Base-by-base conservation (phyloP, 1,140 invertebrate species). In the Pemphigus obesinymphae region DNA sequence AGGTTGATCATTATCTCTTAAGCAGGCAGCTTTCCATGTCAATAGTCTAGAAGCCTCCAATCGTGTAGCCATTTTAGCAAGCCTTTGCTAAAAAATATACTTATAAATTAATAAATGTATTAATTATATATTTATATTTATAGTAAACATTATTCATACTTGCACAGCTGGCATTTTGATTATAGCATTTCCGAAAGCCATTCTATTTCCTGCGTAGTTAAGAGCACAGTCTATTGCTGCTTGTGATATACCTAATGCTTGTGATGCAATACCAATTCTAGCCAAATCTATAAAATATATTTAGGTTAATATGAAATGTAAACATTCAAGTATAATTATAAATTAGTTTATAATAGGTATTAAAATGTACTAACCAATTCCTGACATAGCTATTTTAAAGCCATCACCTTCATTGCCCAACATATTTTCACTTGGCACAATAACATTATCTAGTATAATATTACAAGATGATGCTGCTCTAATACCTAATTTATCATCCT, bases 401-500 rank as follows among this genome's bases (percentile, higher is more conserved):
- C 91, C 91, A 82, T 83, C 76, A 40, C 86, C 84, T 82, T 84
- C 83, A 48, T 88, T 83, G 20, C 91, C 91, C 11, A 95, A 85
- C 63, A 94, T 82, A 87, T 91, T 91, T 55, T 89, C 88, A 84
- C 87, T 86, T 0, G 92, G 92, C 17, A 95, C 88, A 66, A 88
- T 84, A 83, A 93, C 93, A 84, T 94, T 91, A 83, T 94, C 92
- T 86, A 95, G 89, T 82, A 91, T 92, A 8, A 94, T 87, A 86
- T 90, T 91, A 86, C 92, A 93, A n/a, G 93, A 93, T 2, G 93
- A 93, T 40, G 92, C 91, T 31, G 90, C 93, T 85, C 91, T 89
- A 85, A 92, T 92, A 13, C 90, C 92, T n/a, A 92, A 85, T 87
- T 93, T 93, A 84, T 92, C 91, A 86, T 93, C 92, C 85, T 91